Conservation (phyloP, 2,113 vertebrate species). For the Macaca fascicularis region T2T-MFA8v1.1 NC_088387.1:86664501-86665000, state of each 20-base stretch:
- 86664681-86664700: too few species aligned
- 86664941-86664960: neutral
- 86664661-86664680: too few species aligned
- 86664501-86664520: too few species aligned
- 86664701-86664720: too few species aligned
- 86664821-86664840: neutral
- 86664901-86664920: neutral
- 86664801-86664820: neutral
- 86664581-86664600: too few species aligned
- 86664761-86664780: neutral
- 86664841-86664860: neutral
- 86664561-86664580: too few species aligned
- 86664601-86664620: too few species aligned
- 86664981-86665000: neutral
- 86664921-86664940: neutral
- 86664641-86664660: too few species aligned
- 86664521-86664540: too few species aligned
- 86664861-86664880: neutral
- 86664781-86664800: neutral
- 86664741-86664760: neutral
- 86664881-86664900: neutral
- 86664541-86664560: too few species aligned
- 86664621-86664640: too few species aligned
- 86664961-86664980: neutral
- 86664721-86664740: neutral